These are phyloP conservation scores for Helicolenus hilgendorfi DNA, from an alignment of 2,797 vertebrate genomes.

Conservation along the genomic window DNA sequence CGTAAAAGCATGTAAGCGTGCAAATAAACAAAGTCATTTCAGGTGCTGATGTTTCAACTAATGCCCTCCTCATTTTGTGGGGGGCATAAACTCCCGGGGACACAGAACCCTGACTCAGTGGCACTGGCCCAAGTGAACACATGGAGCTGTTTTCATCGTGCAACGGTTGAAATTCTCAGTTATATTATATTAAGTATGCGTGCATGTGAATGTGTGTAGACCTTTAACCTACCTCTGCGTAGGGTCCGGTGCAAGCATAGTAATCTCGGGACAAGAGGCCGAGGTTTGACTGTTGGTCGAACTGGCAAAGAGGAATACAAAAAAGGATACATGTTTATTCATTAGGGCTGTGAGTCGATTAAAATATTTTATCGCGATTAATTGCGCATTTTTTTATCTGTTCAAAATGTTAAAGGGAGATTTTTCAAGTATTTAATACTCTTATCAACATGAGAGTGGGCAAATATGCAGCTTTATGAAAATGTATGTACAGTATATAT, in stretches of 20 bases:
- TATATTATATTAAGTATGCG: not conserved
- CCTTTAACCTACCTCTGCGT: slow-evolving; percentile 91
- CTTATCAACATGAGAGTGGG: too few relatives aligned
- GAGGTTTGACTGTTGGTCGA: slow-evolving; percentile 94
- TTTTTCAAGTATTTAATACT: too few relatives aligned
- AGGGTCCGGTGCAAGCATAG: slow-evolving; percentile 93
- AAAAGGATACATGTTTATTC: slow-evolving; percentile 18
- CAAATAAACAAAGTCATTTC: slow-evolving; percentile 13
- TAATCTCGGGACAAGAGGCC: slow-evolving; percentile 96
- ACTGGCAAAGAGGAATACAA: slow-evolving; percentile 83
- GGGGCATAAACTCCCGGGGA: slow-evolving; percentile 10
- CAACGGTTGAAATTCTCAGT: slow-evolving; percentile 8
- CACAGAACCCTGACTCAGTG: slow-evolving; percentile 24
- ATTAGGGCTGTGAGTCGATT: too few relatives aligned
- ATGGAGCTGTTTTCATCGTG: slow-evolving; percentile 9
- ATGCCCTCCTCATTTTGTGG: slow-evolving; percentile 8
- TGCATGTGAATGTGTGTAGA: not conserved
- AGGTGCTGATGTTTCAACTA: slow-evolving; percentile 12
- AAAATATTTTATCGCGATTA: too few relatives aligned
- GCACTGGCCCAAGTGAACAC: slow-evolving; percentile 33
- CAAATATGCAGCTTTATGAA: too few relatives aligned
- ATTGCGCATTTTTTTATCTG: too few relatives aligned
- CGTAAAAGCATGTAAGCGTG: not conserved
- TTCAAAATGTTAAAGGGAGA: too few relatives aligned
- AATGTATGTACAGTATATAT: too few relatives aligned